Base-by-base conservation (phyloP, 1,140 invertebrate genomes). In the Lepidurus apus region DNA sequence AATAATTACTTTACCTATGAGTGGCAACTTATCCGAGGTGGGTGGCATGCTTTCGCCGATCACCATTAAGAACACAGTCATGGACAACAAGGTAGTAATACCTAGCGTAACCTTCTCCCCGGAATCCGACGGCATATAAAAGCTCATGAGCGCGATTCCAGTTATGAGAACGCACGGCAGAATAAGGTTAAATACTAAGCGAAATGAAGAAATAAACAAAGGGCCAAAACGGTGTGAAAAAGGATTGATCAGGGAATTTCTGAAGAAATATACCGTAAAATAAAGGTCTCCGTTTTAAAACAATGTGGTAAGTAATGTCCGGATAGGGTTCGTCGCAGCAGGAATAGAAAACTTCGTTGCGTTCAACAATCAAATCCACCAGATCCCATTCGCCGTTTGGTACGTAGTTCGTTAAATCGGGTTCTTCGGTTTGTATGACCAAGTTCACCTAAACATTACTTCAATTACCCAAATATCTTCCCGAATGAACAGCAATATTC, bases 41-140 rank as follows among this genome's bases (percentile, higher is more conserved):
- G 89, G 89, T 13, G 89, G 89, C 88, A 90, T 88, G 80, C 85
- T 87, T 80, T 90, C 89, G 7, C 88, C 88, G 42, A 90, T 89
- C 6, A 79, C 85, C 89, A 90, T 90, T 10, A 90, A 83, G 81
- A 90, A 90, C 13, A 90, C 89, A 43, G 89, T 90, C 85, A 90
- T 90, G 42, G 88, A 89, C 21, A 90, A 85, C 0, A 90, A 84
- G 0, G 89, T 90, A 11, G 89, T 90, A 76, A 90, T 90, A 74
- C 89, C 88, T 45, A 87, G 81, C 1, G 85, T 85, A 2, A 87
- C 86, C 81, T 85, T 85, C 81, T 85, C 84, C 17, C 89, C 88
- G 11, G 87, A 87, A 81, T 90, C 88, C 1, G 88, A 88, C 43
- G 88, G 88, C 80, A 90, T 85, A 83, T 88, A 89, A 82, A 90